Evolutionary conservation across 1,140 invertebrate species (phyloP), one percentile per base, ranked within the genome.

Genomic region (Zaprionus capensis): DNA sequence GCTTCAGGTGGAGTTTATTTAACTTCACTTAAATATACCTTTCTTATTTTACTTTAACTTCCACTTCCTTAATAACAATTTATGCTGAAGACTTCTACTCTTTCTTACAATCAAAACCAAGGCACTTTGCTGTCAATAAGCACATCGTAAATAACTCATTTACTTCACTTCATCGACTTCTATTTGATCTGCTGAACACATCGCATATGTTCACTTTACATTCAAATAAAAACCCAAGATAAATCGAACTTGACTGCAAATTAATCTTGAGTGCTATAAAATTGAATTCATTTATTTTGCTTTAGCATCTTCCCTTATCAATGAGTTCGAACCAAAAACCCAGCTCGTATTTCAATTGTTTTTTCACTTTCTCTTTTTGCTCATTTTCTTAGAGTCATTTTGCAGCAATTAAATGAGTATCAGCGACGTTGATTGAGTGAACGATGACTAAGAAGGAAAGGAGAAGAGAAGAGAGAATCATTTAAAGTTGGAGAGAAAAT

Each of bases 321-420:
- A 49, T 51, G 22, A 51, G 22, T 49, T 49, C 17, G n/a, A 12
- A 49, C 17, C 5, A 17, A 14, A 46, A 46, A 17, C 57, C 36
- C 11, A 62, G 22, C 31, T 53, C 20, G 41, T 62, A 53, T 53
- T 62, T 70, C 34, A 62, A 49, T 70, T 69, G 28, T 69, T 69
- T 69, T 20, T 51, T 49, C 46, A 22, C 17, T 51, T 22, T 22
- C 22, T 24, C 46, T 14, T 51, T 51, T 24, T 24, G 38, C 20
- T 5, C 41, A 46, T 24, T 51, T 51, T 24, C 46, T 24, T 15
- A 51, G 28, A 20, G 66, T 69, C 66, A 61, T 69, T 62, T 62
- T 38, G 44, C 14, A 26, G 58, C 20, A 70, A 70, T 70, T 70
- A 62, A 70, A 62, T 31, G 31, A 14, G 22, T 38, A 51, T 38